Evolutionary conservation across 2,113 vertebrate species (phyloP).

Genomic region (Psephotus haematonotus): DNA sequence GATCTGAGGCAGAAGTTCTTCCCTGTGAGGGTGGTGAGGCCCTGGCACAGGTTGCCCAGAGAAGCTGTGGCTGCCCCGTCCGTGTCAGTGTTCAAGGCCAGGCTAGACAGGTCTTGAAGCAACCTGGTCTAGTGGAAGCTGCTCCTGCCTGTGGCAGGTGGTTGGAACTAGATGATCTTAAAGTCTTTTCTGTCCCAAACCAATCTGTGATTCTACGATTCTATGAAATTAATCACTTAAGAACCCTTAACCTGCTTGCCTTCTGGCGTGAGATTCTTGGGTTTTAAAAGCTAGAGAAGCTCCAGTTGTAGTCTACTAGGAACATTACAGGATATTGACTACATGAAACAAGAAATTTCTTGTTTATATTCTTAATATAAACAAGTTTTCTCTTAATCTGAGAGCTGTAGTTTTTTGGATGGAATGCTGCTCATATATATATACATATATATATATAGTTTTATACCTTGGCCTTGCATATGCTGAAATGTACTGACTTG

Average conservation of each 20-base stretch:
- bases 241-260: background rate
- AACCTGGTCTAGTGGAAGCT: background rate
- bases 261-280: background rate
- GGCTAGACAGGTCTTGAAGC: background rate
- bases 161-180: background rate
- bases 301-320: background rate
- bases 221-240: background rate
- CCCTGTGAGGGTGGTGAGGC: background rate
- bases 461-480: background rate
- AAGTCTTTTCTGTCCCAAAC: background rate
- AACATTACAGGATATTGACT: background rate
- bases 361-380: background rate
- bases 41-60: background rate
- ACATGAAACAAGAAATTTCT: background rate
- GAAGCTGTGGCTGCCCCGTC: background rate
- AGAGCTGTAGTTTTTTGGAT: background rate
- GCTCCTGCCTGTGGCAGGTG: background rate
- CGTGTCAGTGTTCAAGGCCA: background rate
- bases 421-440: background rate
- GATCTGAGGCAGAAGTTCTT: background rate
- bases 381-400: background rate
- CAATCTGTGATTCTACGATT: background rate
- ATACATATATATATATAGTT: background rate
- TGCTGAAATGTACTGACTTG: background rate
- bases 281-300: background rate